Percentiles rank a stretch among this genome's conserved stretches.
Conservation (phyloP, 2,888 invertebrate species). For the Euspilapteryx auroguttella region DNA sequence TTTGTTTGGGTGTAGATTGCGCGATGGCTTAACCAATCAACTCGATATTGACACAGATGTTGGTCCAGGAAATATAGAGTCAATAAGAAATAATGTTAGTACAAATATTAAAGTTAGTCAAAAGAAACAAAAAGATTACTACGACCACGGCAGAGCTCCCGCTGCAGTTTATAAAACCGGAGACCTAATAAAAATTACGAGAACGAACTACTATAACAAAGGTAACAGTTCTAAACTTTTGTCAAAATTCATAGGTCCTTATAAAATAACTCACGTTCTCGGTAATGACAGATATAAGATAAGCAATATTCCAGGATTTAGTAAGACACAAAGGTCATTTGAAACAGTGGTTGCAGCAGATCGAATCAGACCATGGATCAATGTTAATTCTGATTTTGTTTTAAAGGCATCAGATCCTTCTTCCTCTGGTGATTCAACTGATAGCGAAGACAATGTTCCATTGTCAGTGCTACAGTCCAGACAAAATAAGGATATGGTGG, state of each 20-base stretch:
- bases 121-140: constrained; percentile 5
- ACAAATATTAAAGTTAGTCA: constrained; percentile 7
- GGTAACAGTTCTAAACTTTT: constrained; percentile 9
- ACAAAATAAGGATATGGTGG: too few relatives aligned
- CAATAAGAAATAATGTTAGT: constrained; percentile 5
- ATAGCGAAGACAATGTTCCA: too few relatives aligned
- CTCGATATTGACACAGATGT: not conserved
- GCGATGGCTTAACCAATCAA: not conserved
- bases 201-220: constrained; percentile 9
- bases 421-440: too few relatives aligned
- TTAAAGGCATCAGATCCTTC: too few relatives aligned
- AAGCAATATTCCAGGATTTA: constrained; percentile 8
- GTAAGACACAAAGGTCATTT: constrained; percentile 7
- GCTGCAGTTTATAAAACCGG: constrained; percentile 4
- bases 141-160: constrained; percentile 5
- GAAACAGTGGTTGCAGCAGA: too few relatives aligned
- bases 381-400: too few relatives aligned
- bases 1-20: not conserved
- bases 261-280: constrained; percentile 7
- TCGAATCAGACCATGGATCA: constrained; percentile 11
- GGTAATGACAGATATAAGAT: constrained; percentile 10
- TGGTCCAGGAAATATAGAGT: constrained; percentile 3
- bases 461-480: too few relatives aligned
- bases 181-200: constrained; percentile 9
- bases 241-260: constrained; percentile 11